Evolutionary conservation across 1,140 invertebrate genomes (phyloP).

Genomic region (Uloborus diversus): DNA sequence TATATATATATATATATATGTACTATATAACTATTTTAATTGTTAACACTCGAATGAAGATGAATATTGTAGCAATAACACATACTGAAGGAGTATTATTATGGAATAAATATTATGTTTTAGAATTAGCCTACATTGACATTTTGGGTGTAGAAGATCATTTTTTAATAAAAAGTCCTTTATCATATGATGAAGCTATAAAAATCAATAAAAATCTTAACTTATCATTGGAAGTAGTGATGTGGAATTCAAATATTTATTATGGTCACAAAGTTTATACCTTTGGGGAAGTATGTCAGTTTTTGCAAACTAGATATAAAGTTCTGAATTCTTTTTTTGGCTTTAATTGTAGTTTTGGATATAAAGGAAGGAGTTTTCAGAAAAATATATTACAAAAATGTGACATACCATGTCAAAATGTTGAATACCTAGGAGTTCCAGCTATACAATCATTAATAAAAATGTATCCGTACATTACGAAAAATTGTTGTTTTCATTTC

Average conservation of each 20-base stretch:
- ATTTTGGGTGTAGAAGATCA: neutral
- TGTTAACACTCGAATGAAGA: too few relatives aligned
- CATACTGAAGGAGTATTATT: slow-evolving; percentile 9
- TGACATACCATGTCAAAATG: neutral
- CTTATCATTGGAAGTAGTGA: too few relatives aligned
- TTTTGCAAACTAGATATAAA: too few relatives aligned
- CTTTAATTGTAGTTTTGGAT: neutral
- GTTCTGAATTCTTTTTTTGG: too few relatives aligned
- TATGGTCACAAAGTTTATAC: too few relatives aligned
- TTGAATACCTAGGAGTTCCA: neutral
- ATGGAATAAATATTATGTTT: neutral
- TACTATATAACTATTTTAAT: too few relatives aligned
- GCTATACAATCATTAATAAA: neutral
- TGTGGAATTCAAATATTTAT: too few relatives aligned
- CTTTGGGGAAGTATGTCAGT: too few relatives aligned
- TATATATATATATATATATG: too few relatives aligned
- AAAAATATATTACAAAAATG: neutral
- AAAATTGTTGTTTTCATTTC: neutral
- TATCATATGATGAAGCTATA: neutral
- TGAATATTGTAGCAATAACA: neutral
- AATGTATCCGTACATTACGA: neutral
- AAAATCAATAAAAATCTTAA: too few relatives aligned
- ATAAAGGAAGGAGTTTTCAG: slow-evolving; percentile 7
- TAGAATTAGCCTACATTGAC: slow-evolving; percentile 4
- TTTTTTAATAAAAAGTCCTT: slow-evolving; percentile 22